Conservation (phyloP, 2,888 invertebrate genomes). For the Xanthia togata region DNA sequence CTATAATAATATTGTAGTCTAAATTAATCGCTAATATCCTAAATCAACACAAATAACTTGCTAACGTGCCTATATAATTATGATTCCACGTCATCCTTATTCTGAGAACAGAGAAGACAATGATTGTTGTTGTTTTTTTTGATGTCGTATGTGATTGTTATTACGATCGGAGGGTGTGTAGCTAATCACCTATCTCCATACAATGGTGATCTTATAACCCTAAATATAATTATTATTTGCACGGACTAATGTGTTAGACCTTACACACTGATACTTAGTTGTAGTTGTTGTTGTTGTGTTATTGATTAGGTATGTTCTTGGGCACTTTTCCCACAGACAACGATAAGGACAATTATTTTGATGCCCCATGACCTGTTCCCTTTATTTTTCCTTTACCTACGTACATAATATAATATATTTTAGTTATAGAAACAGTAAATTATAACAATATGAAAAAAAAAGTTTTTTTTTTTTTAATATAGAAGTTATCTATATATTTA, state of each 20-base stretch:
- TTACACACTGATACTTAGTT: not conserved
- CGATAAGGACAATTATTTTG: no score
- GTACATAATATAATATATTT: no score
- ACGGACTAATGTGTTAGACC: not conserved
- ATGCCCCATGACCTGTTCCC: no score
- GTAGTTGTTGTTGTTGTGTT: no score
- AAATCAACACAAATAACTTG: not conserved
- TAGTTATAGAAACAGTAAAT: no score
- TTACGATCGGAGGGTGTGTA: not conserved
- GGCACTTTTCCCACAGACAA: no score
- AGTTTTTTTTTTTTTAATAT: no score
- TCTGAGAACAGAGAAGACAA: constrained; percentile 2
- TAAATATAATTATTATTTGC: constrained; percentile 4
- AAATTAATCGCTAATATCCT: constrained; percentile 35
- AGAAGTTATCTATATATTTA: no score
- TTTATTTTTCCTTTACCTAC: no score
- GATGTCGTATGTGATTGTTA: constrained; percentile 8
- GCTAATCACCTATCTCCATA: constrained; percentile 1
- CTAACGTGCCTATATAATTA: not conserved
- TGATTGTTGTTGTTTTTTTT: constrained; percentile 20
- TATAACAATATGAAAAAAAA: no score
- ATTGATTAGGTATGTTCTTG: not conserved
- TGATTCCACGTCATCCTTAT: constrained; percentile 19
- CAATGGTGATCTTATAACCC: constrained; percentile 42
- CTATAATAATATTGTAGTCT: constrained; percentile 24